Base-by-base conservation (phyloP, 2,888 invertebrate genomes). In the Drosophila mimetica region DNA sequence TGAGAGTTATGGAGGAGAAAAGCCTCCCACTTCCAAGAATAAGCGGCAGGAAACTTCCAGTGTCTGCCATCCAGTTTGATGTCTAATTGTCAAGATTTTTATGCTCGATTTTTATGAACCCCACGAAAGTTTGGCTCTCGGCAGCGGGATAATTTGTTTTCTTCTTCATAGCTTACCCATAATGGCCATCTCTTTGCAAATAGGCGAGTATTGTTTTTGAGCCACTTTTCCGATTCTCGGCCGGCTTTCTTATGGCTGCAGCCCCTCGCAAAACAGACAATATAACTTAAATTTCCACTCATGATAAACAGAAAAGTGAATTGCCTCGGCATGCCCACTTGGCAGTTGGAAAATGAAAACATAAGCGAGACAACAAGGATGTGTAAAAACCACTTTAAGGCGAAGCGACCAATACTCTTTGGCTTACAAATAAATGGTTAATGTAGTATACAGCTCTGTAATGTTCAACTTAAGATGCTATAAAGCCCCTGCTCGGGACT, bases 221-320 rank as follows among this genome's bases (percentile, higher is more conserved):
- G 60, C 63, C 65, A 69, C 76, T 76, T 77, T 78, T 79, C 18
- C 76, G 55, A 76, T 79, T 76, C 79, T 79, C 58, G 55, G 65
- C 69, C 77, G 67, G 70, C 72, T 79, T 66, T 61, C 52, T 47
- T 42, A 16, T 36, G 59, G 48, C 51, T 32, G 44, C 20, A 20
- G 20, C 25, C n/a, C 13, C 50, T 25, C 8, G 36, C 36, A 11
- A 11, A 16, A 4, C 55, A 28, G 55, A 57, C 36, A 57, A 57
- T 55, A 79, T 83, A 84, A 76, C 59, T 84, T 79, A 72, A 75
- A 73, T 74, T 67, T 86, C 51, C 61, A 59, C 81, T 84, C 63
- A 73, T 79, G 82, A 82, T 76, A 75, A 74, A 78, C 72, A 74
- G 84, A 84, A 81, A 86, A 81, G 86, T 86, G 81, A 86, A 86